phyloP scores from a whole-genome alignment of 1,140 invertebrate species.

The Drosophila nikananu region DNA sequence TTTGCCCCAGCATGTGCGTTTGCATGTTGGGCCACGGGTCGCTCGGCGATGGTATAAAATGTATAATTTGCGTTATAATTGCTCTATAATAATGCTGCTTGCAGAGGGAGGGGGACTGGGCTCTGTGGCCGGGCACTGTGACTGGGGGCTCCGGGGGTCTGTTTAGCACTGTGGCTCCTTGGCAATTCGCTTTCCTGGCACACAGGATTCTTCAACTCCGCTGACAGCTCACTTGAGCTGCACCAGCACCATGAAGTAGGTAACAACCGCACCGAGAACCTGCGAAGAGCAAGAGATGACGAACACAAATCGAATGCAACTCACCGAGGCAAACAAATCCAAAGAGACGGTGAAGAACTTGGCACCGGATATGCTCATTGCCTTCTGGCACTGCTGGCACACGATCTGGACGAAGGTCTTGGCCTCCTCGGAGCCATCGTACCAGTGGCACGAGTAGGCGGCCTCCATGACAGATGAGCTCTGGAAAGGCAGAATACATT shows the following conservation, averaged over 20 bases:
- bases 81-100: slow-evolving; percentile 37
- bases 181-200: slow-evolving; percentile 48
- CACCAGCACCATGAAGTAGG: slow-evolving; percentile 96
- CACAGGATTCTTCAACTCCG: slow-evolving; percentile 48
- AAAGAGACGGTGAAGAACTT: slow-evolving; percentile 95
- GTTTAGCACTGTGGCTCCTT: slow-evolving; percentile 43
- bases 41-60: slow-evolving; percentile 43
- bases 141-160: not conserved
- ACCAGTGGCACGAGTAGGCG: slow-evolving; percentile 95
- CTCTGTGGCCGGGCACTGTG: slow-evolving; percentile 8
- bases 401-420: slow-evolving; percentile 95
- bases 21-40: slow-evolving; percentile 23
- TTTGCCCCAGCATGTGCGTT: slow-evolving; percentile 8
- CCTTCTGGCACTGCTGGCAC: slow-evolving; percentile 95
- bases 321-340: slow-evolving; percentile 94
- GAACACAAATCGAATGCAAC: slow-evolving; percentile 48
- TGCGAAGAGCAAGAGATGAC: slow-evolving; percentile 73
- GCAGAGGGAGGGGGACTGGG: slow-evolving; percentile 12
- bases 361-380: slow-evolving; percentile 93
- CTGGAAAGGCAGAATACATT: slow-evolving; percentile 83
- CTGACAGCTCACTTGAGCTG: slow-evolving; percentile 90
- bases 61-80: slow-evolving; percentile 51
- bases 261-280: slow-evolving; percentile 94
- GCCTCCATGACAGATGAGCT: slow-evolving; percentile 95
- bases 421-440: slow-evolving; percentile 94